phyloP scores from a whole-genome alignment of 2,888 invertebrate genomes.

The Aphodius granarius region DNA sequence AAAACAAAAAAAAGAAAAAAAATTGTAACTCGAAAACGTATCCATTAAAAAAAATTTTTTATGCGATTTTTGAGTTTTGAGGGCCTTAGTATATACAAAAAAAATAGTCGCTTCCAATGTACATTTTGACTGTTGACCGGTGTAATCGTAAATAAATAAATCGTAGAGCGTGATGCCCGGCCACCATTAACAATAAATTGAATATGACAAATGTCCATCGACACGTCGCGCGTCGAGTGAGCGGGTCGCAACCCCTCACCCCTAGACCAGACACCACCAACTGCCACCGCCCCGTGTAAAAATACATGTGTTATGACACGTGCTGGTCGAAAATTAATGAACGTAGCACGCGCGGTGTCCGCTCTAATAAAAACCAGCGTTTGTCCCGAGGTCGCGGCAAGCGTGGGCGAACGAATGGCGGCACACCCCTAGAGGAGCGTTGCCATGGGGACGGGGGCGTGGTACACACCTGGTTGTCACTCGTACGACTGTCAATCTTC shows the following conservation, averaged over 20 bases:
- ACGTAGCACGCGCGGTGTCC: conserved; percentile 45
- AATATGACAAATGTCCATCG: conserved; percentile 10
- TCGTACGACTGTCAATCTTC: conserved; percentile 42
- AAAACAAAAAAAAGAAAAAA: too few relatives aligned
- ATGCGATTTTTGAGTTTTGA: too few relatives aligned
- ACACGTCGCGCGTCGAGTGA: neutral
- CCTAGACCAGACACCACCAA: neutral
- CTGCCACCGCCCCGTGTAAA: conserved; percentile 24
- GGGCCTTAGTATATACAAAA: too few relatives aligned
- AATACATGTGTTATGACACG: conserved; percentile 50
- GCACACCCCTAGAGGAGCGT: conserved; percentile 49
- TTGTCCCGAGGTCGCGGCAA: conserved; percentile 32
- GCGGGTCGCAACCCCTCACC: neutral
- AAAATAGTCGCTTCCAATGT: too few relatives aligned
- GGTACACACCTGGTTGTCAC: conserved; percentile 49
- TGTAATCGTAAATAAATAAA: too few relatives aligned
- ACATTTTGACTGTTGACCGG: too few relatives aligned
- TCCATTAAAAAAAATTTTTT: too few relatives aligned
- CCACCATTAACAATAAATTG: neutral
- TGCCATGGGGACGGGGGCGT: conserved; percentile 50
- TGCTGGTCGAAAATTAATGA: conserved; percentile 50
- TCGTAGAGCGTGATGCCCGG: neutral
- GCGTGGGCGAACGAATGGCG: conserved; percentile 40
- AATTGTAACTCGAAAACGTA: too few relatives aligned
- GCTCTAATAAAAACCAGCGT: conserved; percentile 46